Evolutionary conservation across 1,140 invertebrate genomes (phyloP), one percentile per base, ranked within the genome.

Genomic region (Dendrolimus kikuchii): DNA sequence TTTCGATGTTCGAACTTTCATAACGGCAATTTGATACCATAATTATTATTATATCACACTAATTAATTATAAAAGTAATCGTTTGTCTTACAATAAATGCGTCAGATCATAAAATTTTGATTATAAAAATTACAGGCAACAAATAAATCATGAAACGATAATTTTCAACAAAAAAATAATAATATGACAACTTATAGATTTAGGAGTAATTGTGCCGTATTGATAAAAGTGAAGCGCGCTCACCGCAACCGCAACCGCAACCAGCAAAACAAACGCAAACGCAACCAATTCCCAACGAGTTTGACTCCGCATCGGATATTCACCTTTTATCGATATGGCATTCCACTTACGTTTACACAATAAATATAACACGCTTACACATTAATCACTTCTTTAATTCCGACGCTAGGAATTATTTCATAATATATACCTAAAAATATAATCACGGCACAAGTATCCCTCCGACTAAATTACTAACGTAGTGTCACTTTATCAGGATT

Each of bases 381-480:
- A 81, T 83, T 86, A 86, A 78, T 86, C 83, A 86, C 83, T 86
- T 84, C 76, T 81, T 85, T 84, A 84, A 84, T 86, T 86, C 83
- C 83, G 83, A 86, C 83, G 83, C 83, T 84, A 86, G 83, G 83
- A 86, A 86, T 86, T 85, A 86, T 79, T 78, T 81, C 71, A 85
- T 86, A 86, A 86, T 86, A 86, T 83, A 86, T 86, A 86, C 83
- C 83, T 86, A 86, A 86, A 86, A 86, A 86, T 86, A 86, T 85
- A 86, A 86, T 86, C 81, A 86, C 83, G 83, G 83, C 83, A 86
- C 83, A 86, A 85, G 83, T 86, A 86, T 86, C 83, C 83, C 83
- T 85, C 83, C 83, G 81, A 86, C 83, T 86, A 85, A 83, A 83
- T 83, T 85, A 86, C 81, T 83, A 82, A 86, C 74, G 71, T 86